Evolutionary conservation across 1,140 invertebrate genomes (phyloP), one percentile per base, ranked within the genome.

Genomic region (Scaptomyza montana): DNA sequence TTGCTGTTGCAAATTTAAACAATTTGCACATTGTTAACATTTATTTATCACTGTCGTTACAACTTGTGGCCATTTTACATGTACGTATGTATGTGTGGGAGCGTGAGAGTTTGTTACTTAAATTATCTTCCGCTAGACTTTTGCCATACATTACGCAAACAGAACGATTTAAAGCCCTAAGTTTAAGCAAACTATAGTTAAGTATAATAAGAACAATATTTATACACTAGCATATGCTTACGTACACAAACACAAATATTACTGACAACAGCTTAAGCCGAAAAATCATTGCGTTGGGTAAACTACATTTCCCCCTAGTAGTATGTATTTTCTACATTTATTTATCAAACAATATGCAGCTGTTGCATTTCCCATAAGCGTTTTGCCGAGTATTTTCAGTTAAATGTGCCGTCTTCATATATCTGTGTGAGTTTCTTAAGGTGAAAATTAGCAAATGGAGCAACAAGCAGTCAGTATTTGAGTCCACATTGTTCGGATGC

Each of bases 281-380:
- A 76, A 68, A 73, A 67, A 73, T 63, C 69, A 73, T 62, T 76
- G 69, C 74, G 69, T 60, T 72, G 55, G 69, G 69, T 16, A 16
- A 16, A 16, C 54, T 67, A 76, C 62, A 57, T 54, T 53, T 56
- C 1, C 9, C 3, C 9, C 1, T 10, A 10, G 8, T 10, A 10
- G 56, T 73, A 46, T 69, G 45, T 64, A 69, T 73, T 55, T 77
- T 73, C 59, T 53, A 60, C 67, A 77, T 81, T 81, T 81, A 81
- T 81, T 82, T 78, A 81, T 81, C 77, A 80, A 80, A 79, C 78
- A 79, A 79, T 65, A 71, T 82, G 74, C 70, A 81, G 65, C 78
- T 81, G 79, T 71, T 81, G 74, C 78, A 81, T 80, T 81, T 80
- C 69, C 78, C 78, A 80, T 77, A 81, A 66, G 74, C 68, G 65